Percentiles rank a stretch among this genome's conserved stretches.
Conservation (phyloP, 2,113 vertebrate genomes). For the Haemorhous mexicanus region DNA sequence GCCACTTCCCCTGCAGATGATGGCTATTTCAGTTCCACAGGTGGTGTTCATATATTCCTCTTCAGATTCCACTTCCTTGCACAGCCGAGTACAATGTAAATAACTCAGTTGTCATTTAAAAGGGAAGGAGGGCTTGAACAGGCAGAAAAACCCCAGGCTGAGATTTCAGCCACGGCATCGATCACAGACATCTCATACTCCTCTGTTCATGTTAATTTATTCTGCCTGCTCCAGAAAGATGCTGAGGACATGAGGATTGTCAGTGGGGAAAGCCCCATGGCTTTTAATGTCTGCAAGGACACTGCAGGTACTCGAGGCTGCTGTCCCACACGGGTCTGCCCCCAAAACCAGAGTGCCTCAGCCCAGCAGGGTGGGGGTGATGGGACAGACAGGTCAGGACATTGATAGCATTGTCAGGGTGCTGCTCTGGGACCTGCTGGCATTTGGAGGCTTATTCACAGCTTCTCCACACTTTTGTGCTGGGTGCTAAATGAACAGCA, state of each 20-base stretch:
- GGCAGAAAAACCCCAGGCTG: slow-evolving; percentile 5
- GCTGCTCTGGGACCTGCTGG: neutral
- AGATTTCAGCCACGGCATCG: neutral
- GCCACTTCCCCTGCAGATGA: neutral
- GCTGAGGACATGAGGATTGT: neutral
- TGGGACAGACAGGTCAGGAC: slow-evolving; percentile 1
- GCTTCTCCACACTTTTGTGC: neutral
- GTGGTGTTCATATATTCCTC: slow-evolving; percentile 1
- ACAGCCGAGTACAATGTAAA: slow-evolving; percentile 1
- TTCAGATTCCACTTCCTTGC: neutral
- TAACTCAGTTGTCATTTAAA: neutral
- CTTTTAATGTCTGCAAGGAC: neutral
- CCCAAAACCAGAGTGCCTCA: neutral
- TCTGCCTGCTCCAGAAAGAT: neutral
- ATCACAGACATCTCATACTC: neutral
- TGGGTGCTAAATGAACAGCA: neutral
- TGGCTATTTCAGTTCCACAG: neutral
- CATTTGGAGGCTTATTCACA: slow-evolving; percentile 49
- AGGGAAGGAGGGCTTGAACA: neutral
- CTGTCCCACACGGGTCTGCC: neutral
- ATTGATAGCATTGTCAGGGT: neutral
- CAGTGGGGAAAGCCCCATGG: neutral
- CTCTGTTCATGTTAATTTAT: neutral
- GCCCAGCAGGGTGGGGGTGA: neutral
- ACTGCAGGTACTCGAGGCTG: neutral